Percentiles rank a stretch among this genome's conserved stretches.
Evolutionary conservation across 2,888 invertebrate species (phyloP).

Genomic region (Peribatodes rhomboidaria): DNA sequence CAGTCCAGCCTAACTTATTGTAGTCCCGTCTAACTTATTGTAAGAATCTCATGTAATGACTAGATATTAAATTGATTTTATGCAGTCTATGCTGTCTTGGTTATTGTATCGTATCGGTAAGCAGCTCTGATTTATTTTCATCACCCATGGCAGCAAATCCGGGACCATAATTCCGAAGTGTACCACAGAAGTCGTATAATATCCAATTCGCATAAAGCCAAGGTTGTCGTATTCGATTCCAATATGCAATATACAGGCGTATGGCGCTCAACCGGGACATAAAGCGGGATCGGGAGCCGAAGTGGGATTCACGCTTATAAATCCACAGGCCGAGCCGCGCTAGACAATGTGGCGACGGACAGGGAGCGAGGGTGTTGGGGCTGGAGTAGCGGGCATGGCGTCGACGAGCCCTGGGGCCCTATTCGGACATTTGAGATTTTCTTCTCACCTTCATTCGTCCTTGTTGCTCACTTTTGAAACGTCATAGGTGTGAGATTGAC

Average conservation of each 20-base stretch:
- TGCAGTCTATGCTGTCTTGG: background rate
- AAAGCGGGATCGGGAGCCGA: constrained; percentile 51
- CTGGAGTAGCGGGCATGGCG: background rate
- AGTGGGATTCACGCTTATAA: constrained; percentile 51
- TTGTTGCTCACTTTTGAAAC: too few relatives aligned
- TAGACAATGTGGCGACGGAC: constrained; percentile 59
- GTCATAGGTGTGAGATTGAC: too few relatives aligned
- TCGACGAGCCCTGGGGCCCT: too few relatives aligned
- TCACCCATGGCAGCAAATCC: constrained; percentile 14
- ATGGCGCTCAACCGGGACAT: constrained; percentile 55
- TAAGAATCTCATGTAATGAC: too few relatives aligned
- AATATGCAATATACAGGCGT: constrained; percentile 59
- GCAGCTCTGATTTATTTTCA: background rate
- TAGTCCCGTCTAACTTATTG: too few relatives aligned
- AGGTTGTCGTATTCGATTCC: constrained; percentile 34
- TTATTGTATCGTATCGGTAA: background rate
- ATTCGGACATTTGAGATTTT: too few relatives aligned
- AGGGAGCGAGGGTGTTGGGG: constrained; percentile 5
- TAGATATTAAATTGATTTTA: background rate
- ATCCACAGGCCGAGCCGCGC: constrained; percentile 47
- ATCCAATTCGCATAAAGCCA: constrained; percentile 27
- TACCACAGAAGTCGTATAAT: constrained; percentile 24
- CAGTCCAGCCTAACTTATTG: too few relatives aligned
- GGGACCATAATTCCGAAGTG: constrained; percentile 8
- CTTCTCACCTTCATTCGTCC: too few relatives aligned